Base-by-base conservation (phyloP, 2,113 vertebrate genomes). In the Alethe castanea region DNA sequence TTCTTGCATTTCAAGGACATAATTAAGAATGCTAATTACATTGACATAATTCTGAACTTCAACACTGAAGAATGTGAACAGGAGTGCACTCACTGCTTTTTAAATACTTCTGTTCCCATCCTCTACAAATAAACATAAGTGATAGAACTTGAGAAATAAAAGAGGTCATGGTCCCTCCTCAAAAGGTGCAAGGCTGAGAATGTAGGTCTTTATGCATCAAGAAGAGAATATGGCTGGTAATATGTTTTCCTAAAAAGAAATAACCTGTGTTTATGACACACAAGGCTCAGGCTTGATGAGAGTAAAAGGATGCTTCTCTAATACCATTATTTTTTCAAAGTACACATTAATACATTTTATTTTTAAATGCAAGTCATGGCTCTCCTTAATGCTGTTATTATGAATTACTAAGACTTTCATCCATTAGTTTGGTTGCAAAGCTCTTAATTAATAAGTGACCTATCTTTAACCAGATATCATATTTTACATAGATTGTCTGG, bases 401-500 rank as follows among this genome's bases (percentile, higher is more conserved):
- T 91, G 88, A 96, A 92, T 95, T 95, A 81, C 80, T 81, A 94
- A 83, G 74, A 85, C 86, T 79, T 95, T 82, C 61, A 81, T 96
- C 66, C 81, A 65, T 96, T 97, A 76, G 31, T 82, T 92, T 90
- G 93, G 80, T 94, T 79, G 76, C 73, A 96, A 26, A 92, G 88
- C 92, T 96, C 89, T 97, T 96, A 97, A 97, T 97, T 97, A 97
- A 93, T 91, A 91, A 48, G 47, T 70, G 91, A 91, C 72, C 86
- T 96, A 19, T 93, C 93, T 96, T 97, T 92, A 95, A 81, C 48
- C 59, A 94, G 78, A 59, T 96, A 95, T 31, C 57, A 53, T 96
- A 86, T 96, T 98, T 98, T 96, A 95, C 90, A 89, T 94, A 94
- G 96, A 88, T 96, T 95, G 64, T 95, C 92, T 96, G 78, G 69